Conservation (phyloP, 2,113 vertebrate species). For the Pollachius pollachius region DNA sequence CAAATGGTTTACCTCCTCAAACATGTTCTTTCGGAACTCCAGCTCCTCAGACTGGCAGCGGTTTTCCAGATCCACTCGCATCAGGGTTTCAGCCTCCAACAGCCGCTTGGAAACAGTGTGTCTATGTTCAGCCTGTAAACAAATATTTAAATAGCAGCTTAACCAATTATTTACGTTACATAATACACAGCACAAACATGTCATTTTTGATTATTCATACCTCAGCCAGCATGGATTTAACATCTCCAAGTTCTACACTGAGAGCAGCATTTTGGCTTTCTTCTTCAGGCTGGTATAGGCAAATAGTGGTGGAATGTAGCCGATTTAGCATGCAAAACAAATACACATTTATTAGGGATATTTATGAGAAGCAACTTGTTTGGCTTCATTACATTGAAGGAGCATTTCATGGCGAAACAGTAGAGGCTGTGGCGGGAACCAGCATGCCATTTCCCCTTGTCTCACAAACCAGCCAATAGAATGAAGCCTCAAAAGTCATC, state of each 20-base stretch:
- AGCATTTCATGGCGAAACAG: too few relatives aligned
- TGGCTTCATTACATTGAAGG: too few relatives aligned
- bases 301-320: too few relatives aligned
- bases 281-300: conserved; percentile 81
- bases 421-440: too few relatives aligned
- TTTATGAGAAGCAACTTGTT: too few relatives aligned
- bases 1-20: conserved; percentile 82
- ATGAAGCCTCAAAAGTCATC: too few relatives aligned
- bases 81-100: conserved; percentile 90
- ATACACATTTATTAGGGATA: too few relatives aligned
- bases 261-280: conserved; percentile 83
- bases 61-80: conserved; percentile 94
- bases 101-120: conserved; percentile 90
- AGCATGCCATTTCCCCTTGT: too few relatives aligned
- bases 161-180: neutral
- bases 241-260: conserved; percentile 79
- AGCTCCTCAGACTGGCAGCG: conserved; percentile 95
- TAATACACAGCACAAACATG: too few relatives aligned
- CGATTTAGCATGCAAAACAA: too few relatives aligned
- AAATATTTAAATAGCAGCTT: neutral
- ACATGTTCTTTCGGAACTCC: conserved; percentile 92
- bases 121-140: conserved; percentile 83
- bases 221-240: conserved; percentile 86
- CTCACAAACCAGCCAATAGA: too few relatives aligned
- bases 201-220: conserved; percentile 31